Evolutionary conservation across 1,140 invertebrate species (phyloP), one percentile per base, ranked within the genome.

Genomic region (Macrocentrus cingulum): DNA sequence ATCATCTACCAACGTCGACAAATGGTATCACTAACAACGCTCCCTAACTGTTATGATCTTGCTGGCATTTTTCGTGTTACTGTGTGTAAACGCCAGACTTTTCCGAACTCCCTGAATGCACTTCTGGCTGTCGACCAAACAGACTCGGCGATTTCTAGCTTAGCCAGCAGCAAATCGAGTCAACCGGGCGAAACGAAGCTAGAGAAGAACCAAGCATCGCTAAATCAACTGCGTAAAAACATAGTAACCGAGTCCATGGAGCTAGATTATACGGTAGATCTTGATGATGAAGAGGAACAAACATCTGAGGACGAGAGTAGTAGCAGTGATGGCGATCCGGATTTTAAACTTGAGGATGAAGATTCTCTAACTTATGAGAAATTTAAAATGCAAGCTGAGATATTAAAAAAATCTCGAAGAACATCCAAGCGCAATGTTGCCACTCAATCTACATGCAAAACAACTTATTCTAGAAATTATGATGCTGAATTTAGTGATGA

Each of bases 111-210:
- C 23, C 37, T 51, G 58, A 64, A 19, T 61, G 5, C 48, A 23
- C 34, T 58, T 63, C 59, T 68, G 59, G 61, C 67, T 57, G 62
- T 61, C 52, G 72, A 71, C 67, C 74, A 77, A 72, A 67, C 67
- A 69, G 73, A 73, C 65, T 65, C 69, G 74, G 72, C 75, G 68
- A 67, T 77, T 77, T 80, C 66, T 76, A 80, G 76, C 69, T 77
- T 61, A 70, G 70, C 64, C 71, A 76, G 56, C 63, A 62, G n/a
- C 54, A 64, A 49, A 61, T 41, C 56, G n/a, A 32, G 56, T 36
- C 51, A 25, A 42, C 61, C 42, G 29, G 42, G 25, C 18, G 36
- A 61, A 25, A 34, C 20, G n/a, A 48, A 4, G 18, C 44, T 23
- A 16, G 50, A 60, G 19, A 36, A 34, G 23, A 23, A 64, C 13